A percentile compares a stretch with the other conserved stretches of the same genome.
Conservation (phyloP, 1,140 invertebrate species). For the Drosophila ercepeae region DNA sequence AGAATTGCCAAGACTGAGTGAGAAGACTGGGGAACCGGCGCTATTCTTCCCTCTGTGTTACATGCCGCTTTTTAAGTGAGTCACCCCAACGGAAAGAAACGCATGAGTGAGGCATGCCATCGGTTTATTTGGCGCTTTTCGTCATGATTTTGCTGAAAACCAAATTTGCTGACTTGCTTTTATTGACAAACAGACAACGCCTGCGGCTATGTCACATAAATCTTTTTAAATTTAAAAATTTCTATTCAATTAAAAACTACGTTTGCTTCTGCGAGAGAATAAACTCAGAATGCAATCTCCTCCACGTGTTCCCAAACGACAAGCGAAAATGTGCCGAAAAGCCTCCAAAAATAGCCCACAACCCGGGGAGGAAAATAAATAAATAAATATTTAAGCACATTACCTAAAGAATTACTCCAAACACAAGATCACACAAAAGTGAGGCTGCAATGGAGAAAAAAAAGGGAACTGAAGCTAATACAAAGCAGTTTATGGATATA, state of each 20-base stretch:
- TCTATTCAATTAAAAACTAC: too few relatives aligned
- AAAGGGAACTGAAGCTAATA: slow-evolving; percentile 29
- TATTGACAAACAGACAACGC: background rate
- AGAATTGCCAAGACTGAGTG: slow-evolving; percentile 5
- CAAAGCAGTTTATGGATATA: slow-evolving; percentile 39
- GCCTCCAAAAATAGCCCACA: slow-evolving; percentile 6
- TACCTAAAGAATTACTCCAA: slow-evolving; percentile 22
- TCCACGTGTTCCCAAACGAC: too few relatives aligned
- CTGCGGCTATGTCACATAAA: background rate
- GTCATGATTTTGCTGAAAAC: slow-evolving; percentile 32
- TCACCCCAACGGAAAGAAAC: slow-evolving; percentile 32
- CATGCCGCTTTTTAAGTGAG: slow-evolving; percentile 9
- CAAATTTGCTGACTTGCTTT: background rate
- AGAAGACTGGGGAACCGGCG: slow-evolving; percentile 10
- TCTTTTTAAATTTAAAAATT: background rate
- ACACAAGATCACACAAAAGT: slow-evolving; percentile 13
- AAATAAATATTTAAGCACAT: slow-evolving; percentile 15
- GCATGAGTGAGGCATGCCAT: slow-evolving; percentile 9
- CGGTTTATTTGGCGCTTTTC: slow-evolving; percentile 18
- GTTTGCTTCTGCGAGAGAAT: too few relatives aligned
- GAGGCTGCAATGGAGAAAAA: too few relatives aligned
- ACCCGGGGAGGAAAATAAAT: slow-evolving; percentile 4
- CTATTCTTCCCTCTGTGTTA: slow-evolving; percentile 5
- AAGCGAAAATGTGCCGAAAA: slow-evolving; percentile 1
- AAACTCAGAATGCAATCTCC: background rate